Evolutionary conservation across 2,888 invertebrate genomes (phyloP), one percentile per base, ranked within the genome.

Genomic region (Drosophila histrio): DNA sequence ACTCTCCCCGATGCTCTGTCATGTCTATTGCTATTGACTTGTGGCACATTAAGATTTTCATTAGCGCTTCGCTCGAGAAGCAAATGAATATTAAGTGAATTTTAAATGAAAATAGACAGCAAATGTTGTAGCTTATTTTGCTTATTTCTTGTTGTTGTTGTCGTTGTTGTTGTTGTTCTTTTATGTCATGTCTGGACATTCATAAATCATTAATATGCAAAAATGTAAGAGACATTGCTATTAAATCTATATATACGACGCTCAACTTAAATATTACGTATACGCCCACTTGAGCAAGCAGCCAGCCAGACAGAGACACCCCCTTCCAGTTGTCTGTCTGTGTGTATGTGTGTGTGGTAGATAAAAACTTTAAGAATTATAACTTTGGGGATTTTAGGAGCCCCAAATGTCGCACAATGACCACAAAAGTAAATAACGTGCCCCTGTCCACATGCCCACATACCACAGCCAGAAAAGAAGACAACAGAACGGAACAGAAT

Each of bases 301-400:
- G 57, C 66, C 32, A 66, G 79, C 49, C 72, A 66, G 43, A 67
- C 32, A 66, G 26, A 46, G 54, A 30, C 11, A 32, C 17, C n/a
- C n/a, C 13, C n/a, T 8, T 19, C 8, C 36, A 58, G 30, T 11
- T 58, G 47, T 38, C 34, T 43, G 61, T 36, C 22, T 50, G 41
- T 46, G 39, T 49, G 17, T 57, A 24, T 49, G 32, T 47, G 60
- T 72, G 39, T 57, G 65, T 13, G 65, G 38, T 50, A 79, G 86
- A 83, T 87, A 83, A 87, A 66, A 83, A 83, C 86, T 83, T 87
- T 73, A 87, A 83, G 87, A 83, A 83, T 83, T 83, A 83, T 83
- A 83, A 87, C 82, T 87, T 83, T 87, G 77, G 82, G 82, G 86
- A 87, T 66, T 74, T 78, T 61, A 66, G 69, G 66, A 47, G 73